Percentiles rank a stretch among this genome's conserved stretches.
Conservation (phyloP, 2,797 vertebrate species). For the Halcyon chelicuti region DNA sequence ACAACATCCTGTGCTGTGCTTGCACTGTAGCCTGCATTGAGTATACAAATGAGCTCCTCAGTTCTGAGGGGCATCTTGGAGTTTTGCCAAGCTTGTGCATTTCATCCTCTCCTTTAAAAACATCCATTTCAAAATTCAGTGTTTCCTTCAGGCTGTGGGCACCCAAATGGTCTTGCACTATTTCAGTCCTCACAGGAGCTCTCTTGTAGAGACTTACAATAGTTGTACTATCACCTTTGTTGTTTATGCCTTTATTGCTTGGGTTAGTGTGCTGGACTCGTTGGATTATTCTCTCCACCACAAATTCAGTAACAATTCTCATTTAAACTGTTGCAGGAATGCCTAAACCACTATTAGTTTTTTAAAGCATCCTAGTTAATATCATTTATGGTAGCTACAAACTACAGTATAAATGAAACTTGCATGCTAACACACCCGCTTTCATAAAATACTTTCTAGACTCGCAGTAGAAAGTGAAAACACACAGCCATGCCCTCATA, state of each 20-base stretch:
- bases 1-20: accelerated
- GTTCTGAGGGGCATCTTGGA: not conserved
- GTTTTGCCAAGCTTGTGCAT: not conserved
- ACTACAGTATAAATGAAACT: not conserved
- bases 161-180: not conserved
- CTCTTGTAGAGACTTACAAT: not conserved
- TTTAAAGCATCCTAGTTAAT: not conserved
- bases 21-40: not conserved
- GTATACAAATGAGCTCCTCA: not conserved
- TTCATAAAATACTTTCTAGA: not conserved
- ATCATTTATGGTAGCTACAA: not conserved
- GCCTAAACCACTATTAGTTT: not conserved
- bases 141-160: not conserved
- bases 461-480: not conserved
- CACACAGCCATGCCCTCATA: not conserved
- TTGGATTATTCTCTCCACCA: not conserved
- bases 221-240: not conserved
- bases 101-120: not conserved
- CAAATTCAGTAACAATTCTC: not conserved
- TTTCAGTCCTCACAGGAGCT: not conserved
- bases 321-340: not conserved
- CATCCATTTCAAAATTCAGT: not conserved
- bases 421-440: not conserved
- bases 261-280: not conserved
- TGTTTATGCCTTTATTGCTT: not conserved